Percentiles rank a stretch among this genome's conserved stretches.
These are phyloP conservation scores for Oscheius sp. DNA, from an alignment of 2,888 invertebrate species.

Conservation along the genomic window DNA sequence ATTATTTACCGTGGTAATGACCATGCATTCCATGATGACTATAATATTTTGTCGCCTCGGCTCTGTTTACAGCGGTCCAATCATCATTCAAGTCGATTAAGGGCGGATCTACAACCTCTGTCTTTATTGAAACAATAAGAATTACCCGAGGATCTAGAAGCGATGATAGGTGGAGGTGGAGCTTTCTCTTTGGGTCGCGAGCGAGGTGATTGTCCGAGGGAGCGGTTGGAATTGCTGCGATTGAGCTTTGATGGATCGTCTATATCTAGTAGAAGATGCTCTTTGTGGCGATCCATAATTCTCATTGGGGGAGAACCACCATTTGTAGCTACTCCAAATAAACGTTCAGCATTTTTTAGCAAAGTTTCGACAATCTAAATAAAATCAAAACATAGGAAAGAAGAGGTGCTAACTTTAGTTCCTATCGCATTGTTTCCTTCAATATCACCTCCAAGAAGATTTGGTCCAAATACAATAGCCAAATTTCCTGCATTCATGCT, in stretches of 20 bases:
- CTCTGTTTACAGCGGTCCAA: constrained; percentile 9
- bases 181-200: constrained; percentile 50
- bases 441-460: constrained; percentile 80
- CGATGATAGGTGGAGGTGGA: constrained; percentile 43
- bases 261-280: constrained; percentile 6
- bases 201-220: constrained; percentile 31
- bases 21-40: not conserved
- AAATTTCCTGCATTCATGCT: constrained; percentile 97
- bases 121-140: not conserved
- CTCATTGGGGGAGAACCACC: not conserved
- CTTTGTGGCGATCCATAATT: not conserved
- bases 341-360: constrained; percentile 42
- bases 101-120: constrained; percentile 10
- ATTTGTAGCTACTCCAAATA: constrained; percentile 38
- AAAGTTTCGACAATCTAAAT: constrained; percentile 49
- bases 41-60: constrained; percentile 2
- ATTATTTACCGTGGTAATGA: constrained; percentile 5
- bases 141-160: constrained; percentile 17
- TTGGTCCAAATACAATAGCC: constrained; percentile 95
- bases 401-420: constrained; percentile 5
- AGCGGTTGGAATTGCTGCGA: constrained; percentile 36
- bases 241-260: constrained; percentile 31
- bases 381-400: not conserved
- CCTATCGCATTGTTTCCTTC: constrained; percentile 45
- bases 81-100: constrained; percentile 23